A percentile compares a stretch with the other conserved stretches of the same genome.
These are phyloP conservation scores for Eleutherodactylus coqui DNA, from an alignment of 2,797 vertebrate species.

Conservation along the genomic window DNA sequence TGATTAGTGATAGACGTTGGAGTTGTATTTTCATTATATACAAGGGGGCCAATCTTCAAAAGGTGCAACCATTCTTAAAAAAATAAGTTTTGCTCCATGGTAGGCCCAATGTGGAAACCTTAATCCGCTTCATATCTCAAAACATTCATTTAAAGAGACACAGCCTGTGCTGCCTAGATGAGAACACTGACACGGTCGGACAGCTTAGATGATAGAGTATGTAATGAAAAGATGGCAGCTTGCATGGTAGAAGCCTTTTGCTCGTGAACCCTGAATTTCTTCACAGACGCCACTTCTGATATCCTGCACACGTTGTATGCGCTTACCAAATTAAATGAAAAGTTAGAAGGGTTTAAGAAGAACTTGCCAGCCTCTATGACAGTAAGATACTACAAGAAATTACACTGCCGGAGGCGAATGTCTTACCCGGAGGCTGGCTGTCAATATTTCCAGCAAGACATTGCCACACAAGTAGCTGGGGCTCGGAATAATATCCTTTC, in stretches of 20 bases:
- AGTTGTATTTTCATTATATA: constrained; percentile 45
- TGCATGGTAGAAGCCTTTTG: neutral
- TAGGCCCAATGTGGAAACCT: constrained; percentile 30
- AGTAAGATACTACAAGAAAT: constrained; percentile 6
- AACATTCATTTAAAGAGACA: constrained; percentile 49
- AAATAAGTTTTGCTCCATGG: constrained; percentile 50
- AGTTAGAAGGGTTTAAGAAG: neutral
- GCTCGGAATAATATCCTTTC: neutral
- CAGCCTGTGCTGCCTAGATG: constrained; percentile 33
- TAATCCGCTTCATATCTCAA: constrained; percentile 13
- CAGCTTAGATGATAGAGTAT: neutral
- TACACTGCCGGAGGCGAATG: neutral
- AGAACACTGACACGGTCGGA: neutral
- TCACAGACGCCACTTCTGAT: neutral
- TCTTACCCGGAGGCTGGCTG: neutral
- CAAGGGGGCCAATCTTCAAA: constrained; percentile 50
- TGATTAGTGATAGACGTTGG: constrained; percentile 65
- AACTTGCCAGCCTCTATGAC: neutral
- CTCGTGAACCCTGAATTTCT: neutral
- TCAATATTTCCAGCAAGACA: constrained; percentile 16
- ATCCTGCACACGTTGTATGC: neutral
- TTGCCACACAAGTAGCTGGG: constrained; percentile 19
- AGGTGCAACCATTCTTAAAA: constrained; percentile 57
- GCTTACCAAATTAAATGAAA: neutral
- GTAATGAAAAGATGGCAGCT: neutral